Base-by-base conservation (phyloP, 2,113 vertebrate genomes). In the Manacus vitellinus region DNA sequence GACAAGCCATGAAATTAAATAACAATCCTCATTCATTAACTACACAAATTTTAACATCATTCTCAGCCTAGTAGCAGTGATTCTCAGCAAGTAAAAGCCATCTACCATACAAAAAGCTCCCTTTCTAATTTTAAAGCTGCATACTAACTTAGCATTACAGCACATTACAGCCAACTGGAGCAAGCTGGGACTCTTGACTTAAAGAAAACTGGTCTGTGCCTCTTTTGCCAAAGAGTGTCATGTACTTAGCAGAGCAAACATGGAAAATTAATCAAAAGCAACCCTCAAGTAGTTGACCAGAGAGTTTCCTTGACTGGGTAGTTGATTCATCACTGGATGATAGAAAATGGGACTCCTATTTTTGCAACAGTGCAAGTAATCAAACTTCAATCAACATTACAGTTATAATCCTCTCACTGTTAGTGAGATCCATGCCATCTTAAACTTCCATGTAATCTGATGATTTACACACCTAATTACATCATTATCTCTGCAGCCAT, bases 311-410 rank as follows among this genome's bases (percentile, higher is more conserved):
- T 83, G n/a, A 61, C 17, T 49, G 11, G 9, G 12, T 46, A 72
- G 18, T 23, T 28, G 20, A 73, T 16, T 51, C 14, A 68, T 11
- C 1, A 1, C 41, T 35, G 46, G 13, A 56, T 0, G 0, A 65
- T 0, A 80, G 21, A 71, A 61, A 77, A 70, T 5, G 2, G 15
- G 18, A 39, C 52, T 73, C 35, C 15, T 24, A 27, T 46, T 56
- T 70, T 28, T 79, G 62, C 58, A 80, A 28, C 59, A 56, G 27
- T 39, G 81, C 55, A 65, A 76, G 51, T 59, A 59, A 86, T 22
- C 51, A 58, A 81, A 71, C 11, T 54, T 44, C 22, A 43, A 6
- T 28, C 23, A 76, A 72, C 16, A 31, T 33, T 22, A 39, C 3
- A 71, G 15, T 13, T 43, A 46, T 5, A 73, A 70, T 44, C 47